Percentiles rank a stretch among this genome's conserved stretches.
Conservation (phyloP, 2,113 vertebrate species). For the Scolopax mira region DNA sequence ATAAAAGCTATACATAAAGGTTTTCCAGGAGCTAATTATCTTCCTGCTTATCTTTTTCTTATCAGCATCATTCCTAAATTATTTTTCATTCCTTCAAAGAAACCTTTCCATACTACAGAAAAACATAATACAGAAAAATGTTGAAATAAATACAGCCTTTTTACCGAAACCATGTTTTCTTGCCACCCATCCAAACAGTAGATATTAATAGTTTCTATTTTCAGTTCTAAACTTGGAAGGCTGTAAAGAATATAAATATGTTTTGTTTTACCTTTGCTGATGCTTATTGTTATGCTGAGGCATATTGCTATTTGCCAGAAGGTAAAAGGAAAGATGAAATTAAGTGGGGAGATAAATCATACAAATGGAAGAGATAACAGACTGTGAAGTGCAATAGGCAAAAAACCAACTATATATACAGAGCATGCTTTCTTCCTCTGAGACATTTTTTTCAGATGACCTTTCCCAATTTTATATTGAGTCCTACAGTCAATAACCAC, state of each 20-base stretch:
- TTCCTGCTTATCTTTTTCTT: not conserved
- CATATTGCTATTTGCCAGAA: not conserved
- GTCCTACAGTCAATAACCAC: not conserved
- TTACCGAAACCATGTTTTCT: not conserved
- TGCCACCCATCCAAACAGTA: not conserved
- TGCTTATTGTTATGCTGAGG: not conserved
- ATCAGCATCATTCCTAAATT: not conserved
- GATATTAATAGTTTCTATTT: not conserved
- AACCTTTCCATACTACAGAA: not conserved
- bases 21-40: slow-evolving; percentile 5
- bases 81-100: not conserved
- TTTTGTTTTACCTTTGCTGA: not conserved
- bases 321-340: slow-evolving; percentile 8
- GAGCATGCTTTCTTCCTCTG: not conserved
- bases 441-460: not conserved
- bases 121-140: not conserved
- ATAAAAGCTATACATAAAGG: not conserved
- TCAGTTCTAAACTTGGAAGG: not conserved
- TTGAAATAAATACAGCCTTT: not conserved
- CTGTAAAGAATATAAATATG: not conserved
- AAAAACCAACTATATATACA: not conserved
- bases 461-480: not conserved
- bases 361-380: not conserved
- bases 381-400: not conserved
- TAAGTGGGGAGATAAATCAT: not conserved